phyloP scores from a whole-genome alignment of 2,888 invertebrate species.

The Lissocephala sabroskyi region DNA sequence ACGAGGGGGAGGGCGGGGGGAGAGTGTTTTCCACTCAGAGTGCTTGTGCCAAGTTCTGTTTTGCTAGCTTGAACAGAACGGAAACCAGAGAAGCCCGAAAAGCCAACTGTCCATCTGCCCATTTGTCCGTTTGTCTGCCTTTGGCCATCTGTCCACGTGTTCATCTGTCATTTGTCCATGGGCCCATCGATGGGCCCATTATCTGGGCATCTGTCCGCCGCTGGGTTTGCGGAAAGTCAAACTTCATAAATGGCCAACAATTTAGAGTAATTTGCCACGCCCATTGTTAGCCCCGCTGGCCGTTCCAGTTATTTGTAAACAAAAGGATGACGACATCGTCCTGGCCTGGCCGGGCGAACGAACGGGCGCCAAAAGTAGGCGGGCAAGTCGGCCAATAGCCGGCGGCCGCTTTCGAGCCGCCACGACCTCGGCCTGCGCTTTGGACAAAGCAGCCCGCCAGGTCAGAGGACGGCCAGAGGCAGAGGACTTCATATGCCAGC shows the following conservation, averaged over 20 bases:
- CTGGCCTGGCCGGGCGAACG: not conserved
- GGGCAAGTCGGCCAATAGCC: not conserved
- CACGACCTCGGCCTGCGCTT: too few relatives aligned
- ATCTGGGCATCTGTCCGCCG: too few relatives aligned
- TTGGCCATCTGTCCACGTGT: not conserved
- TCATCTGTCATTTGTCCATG: too few relatives aligned
- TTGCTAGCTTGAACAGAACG: slow-evolving; percentile 10
- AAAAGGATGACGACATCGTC: slow-evolving; percentile 42
- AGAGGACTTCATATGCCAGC: not conserved
- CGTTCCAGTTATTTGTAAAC: slow-evolving; percentile 61
- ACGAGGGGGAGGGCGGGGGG: not conserved
- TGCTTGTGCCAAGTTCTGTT: not conserved
- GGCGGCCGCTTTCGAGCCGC: not conserved
- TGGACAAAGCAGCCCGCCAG: not conserved
- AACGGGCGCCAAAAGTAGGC: not conserved
- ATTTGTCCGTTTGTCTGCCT: slow-evolving; percentile 19
- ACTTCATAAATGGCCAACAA: slow-evolving; percentile 51
- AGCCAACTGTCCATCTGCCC: too few relatives aligned
- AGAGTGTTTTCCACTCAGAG: not conserved
- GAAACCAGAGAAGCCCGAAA: too few relatives aligned
- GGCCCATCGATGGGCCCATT: too few relatives aligned
- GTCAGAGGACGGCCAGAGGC: not conserved
- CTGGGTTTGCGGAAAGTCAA: slow-evolving; percentile 19
- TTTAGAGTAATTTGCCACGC: slow-evolving; percentile 58
- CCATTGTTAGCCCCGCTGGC: slow-evolving; percentile 26